Evolutionary conservation across 2,113 vertebrate species (phyloP).

Genomic region (Entosphenus tridentatus): DNA sequence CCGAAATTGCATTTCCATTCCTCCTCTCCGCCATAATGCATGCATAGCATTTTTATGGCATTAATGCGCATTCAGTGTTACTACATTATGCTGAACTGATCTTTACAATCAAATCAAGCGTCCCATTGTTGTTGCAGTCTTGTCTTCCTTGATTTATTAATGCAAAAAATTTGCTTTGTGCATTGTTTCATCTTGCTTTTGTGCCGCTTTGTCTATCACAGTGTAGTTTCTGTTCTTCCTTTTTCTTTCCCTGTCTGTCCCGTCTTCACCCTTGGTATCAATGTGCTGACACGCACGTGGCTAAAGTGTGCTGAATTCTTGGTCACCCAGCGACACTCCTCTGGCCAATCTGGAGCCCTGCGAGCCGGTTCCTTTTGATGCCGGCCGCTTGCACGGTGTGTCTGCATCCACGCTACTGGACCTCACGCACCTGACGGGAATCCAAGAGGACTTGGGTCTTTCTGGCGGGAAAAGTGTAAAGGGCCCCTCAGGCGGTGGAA

Average conservation of each 20-base stretch:
- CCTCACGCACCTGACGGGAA: slow-evolving; percentile 1
- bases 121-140: no score
- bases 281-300: neutral
- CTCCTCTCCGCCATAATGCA: no score
- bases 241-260: no score
- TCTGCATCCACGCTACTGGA: neutral
- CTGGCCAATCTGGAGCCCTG: slow-evolving; percentile 4
- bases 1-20: no score
- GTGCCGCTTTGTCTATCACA: neutral
- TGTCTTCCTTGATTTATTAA: no score
- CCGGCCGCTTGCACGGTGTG: neutral
- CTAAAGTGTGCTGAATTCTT: slow-evolving; percentile 6
- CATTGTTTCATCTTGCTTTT: neutral
- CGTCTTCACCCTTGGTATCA: no score
- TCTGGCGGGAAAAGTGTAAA: neutral
- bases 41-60: no score
- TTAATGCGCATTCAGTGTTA: no score
- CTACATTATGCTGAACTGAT: no score
- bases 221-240: neutral
- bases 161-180: neutral
- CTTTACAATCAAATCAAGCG: no score
- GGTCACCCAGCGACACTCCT: slow-evolving; percentile 5
- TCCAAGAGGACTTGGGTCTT: slow-evolving; percentile 4
- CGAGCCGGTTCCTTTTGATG: slow-evolving; percentile 1
- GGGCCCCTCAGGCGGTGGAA: neutral